Evolutionary conservation across 2,797 vertebrate species (phyloP).

Genomic region (Scleropages formosus): DNA sequence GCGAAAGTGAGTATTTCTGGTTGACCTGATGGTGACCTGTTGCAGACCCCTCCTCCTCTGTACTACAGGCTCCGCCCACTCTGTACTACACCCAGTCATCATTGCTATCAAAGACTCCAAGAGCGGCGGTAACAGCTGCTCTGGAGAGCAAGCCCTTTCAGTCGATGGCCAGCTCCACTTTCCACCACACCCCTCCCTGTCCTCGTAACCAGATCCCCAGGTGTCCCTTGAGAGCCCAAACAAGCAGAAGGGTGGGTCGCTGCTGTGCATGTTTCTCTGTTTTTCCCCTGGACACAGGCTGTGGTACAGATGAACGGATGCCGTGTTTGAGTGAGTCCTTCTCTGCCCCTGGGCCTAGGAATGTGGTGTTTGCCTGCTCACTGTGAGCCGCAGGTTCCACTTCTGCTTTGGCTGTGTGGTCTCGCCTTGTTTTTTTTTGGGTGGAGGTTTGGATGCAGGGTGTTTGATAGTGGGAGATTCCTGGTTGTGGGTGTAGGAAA

Average conservation of each 20-base stretch:
- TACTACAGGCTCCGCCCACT: neutral
- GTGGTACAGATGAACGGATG: slow-evolving; percentile 15
- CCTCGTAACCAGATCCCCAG: slow-evolving; percentile 60
- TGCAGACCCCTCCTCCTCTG: slow-evolving; percentile 3
- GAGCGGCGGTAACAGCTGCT: slow-evolving; percentile 53
- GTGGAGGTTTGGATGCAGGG: neutral
- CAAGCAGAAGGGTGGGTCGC: slow-evolving; percentile 40
- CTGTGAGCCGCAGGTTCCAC: neutral
- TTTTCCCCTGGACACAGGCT: slow-evolving; percentile 44
- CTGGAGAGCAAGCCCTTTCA: slow-evolving; percentile 13
- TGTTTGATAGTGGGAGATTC: too few species aligned
- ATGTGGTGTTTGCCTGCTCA: neutral
- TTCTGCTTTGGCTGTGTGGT: slow-evolving; percentile 6
- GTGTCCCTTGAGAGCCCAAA: slow-evolving; percentile 64
- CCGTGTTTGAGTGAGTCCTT: slow-evolving; percentile 3
- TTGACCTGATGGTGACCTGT: too few species aligned
- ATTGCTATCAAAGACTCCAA: slow-evolving; percentile 42
- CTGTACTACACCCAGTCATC: neutral
- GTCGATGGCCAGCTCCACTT: slow-evolving; percentile 42
- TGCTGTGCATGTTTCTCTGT: slow-evolving; percentile 22
- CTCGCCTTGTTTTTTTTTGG: neutral
- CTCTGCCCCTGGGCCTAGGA: slow-evolving; percentile 7
- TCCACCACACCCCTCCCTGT: slow-evolving; percentile 25
- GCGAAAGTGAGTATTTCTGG: too few species aligned
- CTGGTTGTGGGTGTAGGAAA: too few species aligned